Conservation (phyloP, 2,113 vertebrate genomes). For the Periophthalmodon schlosseri region DNA sequence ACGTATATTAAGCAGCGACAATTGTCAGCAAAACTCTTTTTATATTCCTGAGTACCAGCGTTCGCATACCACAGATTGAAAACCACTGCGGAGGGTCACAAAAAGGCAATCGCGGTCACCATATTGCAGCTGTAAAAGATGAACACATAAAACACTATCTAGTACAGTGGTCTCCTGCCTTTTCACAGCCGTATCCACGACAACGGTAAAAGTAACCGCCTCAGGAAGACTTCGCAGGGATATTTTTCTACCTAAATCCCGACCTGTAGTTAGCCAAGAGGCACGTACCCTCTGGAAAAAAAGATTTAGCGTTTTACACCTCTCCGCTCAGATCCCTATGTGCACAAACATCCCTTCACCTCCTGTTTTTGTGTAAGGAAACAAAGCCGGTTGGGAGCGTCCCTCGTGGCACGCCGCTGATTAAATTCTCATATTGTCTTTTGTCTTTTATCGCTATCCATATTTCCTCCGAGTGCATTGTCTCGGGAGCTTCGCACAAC, state of each 20-base stretch:
- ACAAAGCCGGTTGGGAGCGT: slow-evolving; percentile 3
- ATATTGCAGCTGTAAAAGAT: slow-evolving; percentile 1
- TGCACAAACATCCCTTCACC: slow-evolving; percentile 10
- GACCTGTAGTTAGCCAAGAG: slow-evolving; percentile 44
- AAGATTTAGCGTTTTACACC: slow-evolving; percentile 33
- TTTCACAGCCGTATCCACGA: neutral
- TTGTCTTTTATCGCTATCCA: slow-evolving; percentile 3
- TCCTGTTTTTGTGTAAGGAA: slow-evolving; percentile 13
- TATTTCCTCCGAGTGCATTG: neutral
- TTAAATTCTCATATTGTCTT: slow-evolving; percentile 11
- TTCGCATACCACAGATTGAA: neutral
- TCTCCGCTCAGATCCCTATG: slow-evolving; percentile 14
- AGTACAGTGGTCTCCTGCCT: neutral
- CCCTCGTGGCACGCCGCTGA: neutral
- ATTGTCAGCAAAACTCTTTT: neutral
- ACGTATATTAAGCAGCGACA: neutral
- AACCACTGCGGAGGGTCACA: neutral
- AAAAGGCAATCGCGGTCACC: neutral
- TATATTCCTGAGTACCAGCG: neutral
- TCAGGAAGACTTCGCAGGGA: neutral
- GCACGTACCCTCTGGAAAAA: slow-evolving; percentile 40
- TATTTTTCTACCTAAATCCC: slow-evolving; percentile 13
- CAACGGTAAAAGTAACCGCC: slow-evolving; percentile 14
- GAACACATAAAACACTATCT: neutral
- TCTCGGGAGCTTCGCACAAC: slow-evolving; percentile 2